Percentiles rank a stretch among this genome's conserved stretches.
phyloP scores from a whole-genome alignment of 2,797 vertebrate species.

The Cyprinella venusta region DNA sequence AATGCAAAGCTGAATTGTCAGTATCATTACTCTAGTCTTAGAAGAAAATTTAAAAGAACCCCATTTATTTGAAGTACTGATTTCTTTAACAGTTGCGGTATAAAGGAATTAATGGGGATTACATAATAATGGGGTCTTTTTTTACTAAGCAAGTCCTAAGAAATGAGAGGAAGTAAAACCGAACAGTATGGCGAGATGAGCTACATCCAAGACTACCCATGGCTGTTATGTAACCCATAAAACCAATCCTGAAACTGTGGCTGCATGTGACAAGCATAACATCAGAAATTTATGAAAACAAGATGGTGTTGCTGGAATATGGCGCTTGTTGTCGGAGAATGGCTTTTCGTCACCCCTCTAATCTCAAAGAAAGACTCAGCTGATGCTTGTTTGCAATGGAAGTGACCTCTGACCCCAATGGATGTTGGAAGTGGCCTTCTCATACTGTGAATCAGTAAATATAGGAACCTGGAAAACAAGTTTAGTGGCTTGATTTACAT shows the following conservation, averaged over 20 bases:
- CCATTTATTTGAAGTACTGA: background rate
- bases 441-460: background rate
- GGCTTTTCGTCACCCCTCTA: background rate
- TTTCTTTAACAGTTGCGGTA: background rate
- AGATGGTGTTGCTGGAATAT: background rate
- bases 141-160: background rate
- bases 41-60: background rate
- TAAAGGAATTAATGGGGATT: background rate
- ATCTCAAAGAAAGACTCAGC: conserved; percentile 20
- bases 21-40: background rate
- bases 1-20: background rate
- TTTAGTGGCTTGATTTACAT: background rate
- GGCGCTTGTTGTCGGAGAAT: background rate
- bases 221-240: background rate
- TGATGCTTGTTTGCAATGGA: conserved; percentile 50
- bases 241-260: conserved; percentile 2
- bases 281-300: conserved; percentile 9
- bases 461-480: background rate
- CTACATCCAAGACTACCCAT: conserved; percentile 14
- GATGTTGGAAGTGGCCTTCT: conserved; percentile 37
- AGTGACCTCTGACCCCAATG: conserved; percentile 45
- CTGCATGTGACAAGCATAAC: conserved; percentile 18
- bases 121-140: background rate
- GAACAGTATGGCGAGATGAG: background rate
- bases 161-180: conserved; percentile 4